These are phyloP conservation scores for Eudemis profundana DNA, from an alignment of 2,888 invertebrate species.

Conservation along the genomic window DNA sequence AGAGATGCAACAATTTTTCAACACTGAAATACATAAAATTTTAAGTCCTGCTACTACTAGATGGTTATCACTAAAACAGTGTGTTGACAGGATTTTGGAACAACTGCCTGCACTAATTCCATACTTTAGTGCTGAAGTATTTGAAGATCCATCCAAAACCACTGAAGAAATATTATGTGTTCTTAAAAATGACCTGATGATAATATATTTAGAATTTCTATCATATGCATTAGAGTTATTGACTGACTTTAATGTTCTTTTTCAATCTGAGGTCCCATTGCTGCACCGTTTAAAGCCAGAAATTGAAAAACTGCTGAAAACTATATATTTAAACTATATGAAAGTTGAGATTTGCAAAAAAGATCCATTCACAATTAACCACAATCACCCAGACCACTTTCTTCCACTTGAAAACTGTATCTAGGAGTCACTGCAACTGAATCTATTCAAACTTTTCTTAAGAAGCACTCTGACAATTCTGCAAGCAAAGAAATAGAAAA, in stretches of 20 bases:
- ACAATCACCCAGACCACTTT: slow-evolving; percentile 8
- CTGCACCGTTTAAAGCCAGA: slow-evolving; percentile 25
- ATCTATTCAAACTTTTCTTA: slow-evolving; percentile 3
- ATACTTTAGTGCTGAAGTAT: slow-evolving; percentile 16
- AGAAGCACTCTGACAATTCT: slow-evolving; percentile 1
- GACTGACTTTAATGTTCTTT: slow-evolving; percentile 8
- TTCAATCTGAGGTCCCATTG: slow-evolving; percentile 16
- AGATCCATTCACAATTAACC: slow-evolving; percentile 12
- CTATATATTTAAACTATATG: slow-evolving; percentile 18
- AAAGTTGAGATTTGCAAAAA: slow-evolving; percentile 8
- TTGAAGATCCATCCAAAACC: slow-evolving; percentile 15
- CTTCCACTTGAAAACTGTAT: slow-evolving; percentile 16
- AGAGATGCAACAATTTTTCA: slow-evolving; percentile 8
- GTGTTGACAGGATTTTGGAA: slow-evolving; percentile 22
- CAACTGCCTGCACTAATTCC: slow-evolving; percentile 11
- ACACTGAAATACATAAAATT: slow-evolving; percentile 9
- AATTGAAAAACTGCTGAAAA: slow-evolving; percentile 13
- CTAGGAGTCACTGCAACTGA: neutral
- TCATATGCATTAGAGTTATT: slow-evolving; percentile 24
- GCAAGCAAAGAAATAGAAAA: neutral
- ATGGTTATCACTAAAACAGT: slow-evolving; percentile 31
- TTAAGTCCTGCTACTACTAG: slow-evolving; percentile 16
- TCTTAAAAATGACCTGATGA: slow-evolving; percentile 9
- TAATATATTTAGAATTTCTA: slow-evolving; percentile 16
- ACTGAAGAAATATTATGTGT: slow-evolving; percentile 15